These are phyloP conservation scores for Bolborhynchus lineola DNA, from an alignment of 2,113 vertebrate genomes.

Conservation along the genomic window DNA sequence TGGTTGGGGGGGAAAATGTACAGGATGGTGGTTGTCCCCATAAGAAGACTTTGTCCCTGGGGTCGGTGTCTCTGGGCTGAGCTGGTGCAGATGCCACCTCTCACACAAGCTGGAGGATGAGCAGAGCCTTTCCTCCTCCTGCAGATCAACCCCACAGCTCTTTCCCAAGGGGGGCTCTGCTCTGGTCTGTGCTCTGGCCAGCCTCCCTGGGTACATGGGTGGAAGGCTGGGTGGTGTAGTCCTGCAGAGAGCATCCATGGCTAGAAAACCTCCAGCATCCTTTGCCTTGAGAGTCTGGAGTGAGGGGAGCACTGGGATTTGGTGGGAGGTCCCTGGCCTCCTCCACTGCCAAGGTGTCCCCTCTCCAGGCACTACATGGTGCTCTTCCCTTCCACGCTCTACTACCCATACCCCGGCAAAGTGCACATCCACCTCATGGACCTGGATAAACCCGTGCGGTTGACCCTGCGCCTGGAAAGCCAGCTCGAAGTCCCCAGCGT, in stretches of 20 bases:
- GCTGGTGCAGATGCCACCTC: background rate
- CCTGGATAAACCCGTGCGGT: background rate
- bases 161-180: background rate
- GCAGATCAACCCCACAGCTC: fast-evolving
- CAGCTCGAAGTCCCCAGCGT: fast-evolving
- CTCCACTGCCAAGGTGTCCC: background rate
- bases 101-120: background rate
- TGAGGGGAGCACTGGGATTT: background rate
- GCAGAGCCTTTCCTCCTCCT: background rate
- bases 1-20: background rate
- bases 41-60: background rate
- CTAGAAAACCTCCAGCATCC: background rate
- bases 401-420: background rate
- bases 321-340: background rate
- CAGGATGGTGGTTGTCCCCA: background rate
- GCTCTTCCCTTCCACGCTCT: background rate
- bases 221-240: background rate
- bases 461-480: background rate
- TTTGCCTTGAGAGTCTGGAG: background rate
- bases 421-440: background rate
- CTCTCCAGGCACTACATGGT: background rate
- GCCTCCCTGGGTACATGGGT: background rate
- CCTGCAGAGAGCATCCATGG: background rate
- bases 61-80: background rate
- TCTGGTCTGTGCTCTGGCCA: background rate